Evolutionary conservation across 2,113 vertebrate species (phyloP).

Genomic region (Colistium nudipinnis): DNA sequence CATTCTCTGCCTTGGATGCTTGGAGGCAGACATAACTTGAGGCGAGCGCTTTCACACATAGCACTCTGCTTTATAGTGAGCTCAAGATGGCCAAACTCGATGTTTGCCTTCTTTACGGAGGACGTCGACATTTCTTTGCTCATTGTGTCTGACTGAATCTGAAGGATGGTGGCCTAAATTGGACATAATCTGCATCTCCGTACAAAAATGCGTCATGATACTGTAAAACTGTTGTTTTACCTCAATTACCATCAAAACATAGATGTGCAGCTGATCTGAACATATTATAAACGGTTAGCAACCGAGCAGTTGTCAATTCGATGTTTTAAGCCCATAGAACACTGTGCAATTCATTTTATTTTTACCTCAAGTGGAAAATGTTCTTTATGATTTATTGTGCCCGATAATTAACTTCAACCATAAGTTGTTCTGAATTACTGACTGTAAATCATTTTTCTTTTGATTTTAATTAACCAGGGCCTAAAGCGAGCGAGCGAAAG

Average conservation of each 20-base stretch:
- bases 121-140: not conserved
- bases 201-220: too few relatives aligned
- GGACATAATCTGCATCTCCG: too few relatives aligned
- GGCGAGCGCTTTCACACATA: not conserved
- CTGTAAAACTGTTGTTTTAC: too few relatives aligned
- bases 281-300: not conserved
- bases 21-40: not conserved
- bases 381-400: constrained; percentile 61
- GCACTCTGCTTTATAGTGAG: not conserved
- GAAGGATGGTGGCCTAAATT: too few relatives aligned
- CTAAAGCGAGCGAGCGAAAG: constrained; percentile 64
- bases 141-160: not conserved
- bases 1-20: not conserved
- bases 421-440: constrained; percentile 78
- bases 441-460: constrained; percentile 72
- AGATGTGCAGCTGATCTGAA: too few relatives aligned
- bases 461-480: constrained; percentile 80
- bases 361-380: constrained; percentile 42
- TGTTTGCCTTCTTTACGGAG: not conserved
- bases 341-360: constrained; percentile 1
- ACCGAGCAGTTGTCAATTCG: not conserved
- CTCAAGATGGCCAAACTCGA: constrained; percentile 1
- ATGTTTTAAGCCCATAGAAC: constrained; percentile 2
- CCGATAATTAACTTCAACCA: constrained; percentile 69
- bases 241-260: not conserved